Conservation (phyloP, 2,113 vertebrate species). For the Halcyon senegalensis region DNA sequence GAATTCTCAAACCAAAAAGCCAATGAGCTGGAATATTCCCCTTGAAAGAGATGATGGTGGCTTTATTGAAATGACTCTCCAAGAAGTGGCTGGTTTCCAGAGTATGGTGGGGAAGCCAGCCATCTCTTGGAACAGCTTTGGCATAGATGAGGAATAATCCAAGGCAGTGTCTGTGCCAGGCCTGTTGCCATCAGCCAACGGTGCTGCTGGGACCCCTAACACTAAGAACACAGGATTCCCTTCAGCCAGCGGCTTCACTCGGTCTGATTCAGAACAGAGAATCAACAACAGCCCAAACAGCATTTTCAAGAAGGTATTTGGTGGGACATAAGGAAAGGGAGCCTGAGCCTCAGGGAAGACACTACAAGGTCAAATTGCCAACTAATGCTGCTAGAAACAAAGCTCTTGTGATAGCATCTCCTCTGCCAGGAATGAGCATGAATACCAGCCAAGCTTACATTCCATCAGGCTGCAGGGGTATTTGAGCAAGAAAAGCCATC, state of each 20-base stretch:
- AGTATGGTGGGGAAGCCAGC: background rate
- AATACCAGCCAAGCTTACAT: background rate
- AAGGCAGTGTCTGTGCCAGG: background rate
- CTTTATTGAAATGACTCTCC: constrained; percentile 17
- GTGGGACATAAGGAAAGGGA: background rate
- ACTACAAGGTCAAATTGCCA: background rate
- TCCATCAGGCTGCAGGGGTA: background rate
- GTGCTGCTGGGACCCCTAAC: background rate
- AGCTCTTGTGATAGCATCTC: background rate
- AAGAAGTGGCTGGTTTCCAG: constrained; percentile 21
- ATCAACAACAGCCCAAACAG: background rate
- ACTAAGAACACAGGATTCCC: background rate
- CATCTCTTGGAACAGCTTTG: constrained; percentile 23
- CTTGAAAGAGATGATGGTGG: constrained; percentile 17
- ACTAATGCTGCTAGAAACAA: background rate
- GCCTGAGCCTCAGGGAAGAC: background rate
- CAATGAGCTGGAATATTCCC: constrained; percentile 47
- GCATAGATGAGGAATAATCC: constrained; percentile 19
- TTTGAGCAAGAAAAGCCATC: background rate
- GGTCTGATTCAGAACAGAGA: background rate
- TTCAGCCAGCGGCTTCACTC: background rate
- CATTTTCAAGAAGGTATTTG: background rate
- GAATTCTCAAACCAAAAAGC: constrained; percentile 51
- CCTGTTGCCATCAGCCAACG: background rate
- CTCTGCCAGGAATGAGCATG: background rate